phyloP scores from a whole-genome alignment of 2,113 vertebrate genomes.

The Myotis yumanensis region DNA sequence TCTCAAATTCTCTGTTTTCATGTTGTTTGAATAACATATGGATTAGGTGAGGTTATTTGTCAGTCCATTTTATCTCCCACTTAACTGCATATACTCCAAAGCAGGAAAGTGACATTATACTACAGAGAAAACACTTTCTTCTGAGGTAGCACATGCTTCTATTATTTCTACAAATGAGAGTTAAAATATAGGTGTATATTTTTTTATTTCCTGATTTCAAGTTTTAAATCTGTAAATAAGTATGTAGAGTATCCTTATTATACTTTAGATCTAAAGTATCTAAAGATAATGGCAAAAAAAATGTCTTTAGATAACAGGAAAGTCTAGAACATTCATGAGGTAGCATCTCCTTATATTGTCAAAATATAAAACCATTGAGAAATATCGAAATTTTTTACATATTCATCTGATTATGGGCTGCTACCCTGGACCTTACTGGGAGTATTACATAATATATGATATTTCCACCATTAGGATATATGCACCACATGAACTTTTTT shows the following conservation, averaged over 20 bases:
- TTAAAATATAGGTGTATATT: not conserved
- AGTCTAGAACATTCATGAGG: not conserved
- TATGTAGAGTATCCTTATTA: not conserved
- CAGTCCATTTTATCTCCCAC: not conserved
- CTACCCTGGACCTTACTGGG: not conserved
- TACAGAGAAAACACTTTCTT: not conserved
- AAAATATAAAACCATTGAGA: conserved; percentile 26
- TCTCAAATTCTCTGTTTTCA: not conserved
- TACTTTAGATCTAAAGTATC: too few species aligned
- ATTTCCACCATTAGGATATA: not conserved
- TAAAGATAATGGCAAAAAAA: not conserved
- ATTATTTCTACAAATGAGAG: not conserved
- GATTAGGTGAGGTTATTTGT: not conserved
- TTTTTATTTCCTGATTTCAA: not conserved
- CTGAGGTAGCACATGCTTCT: conserved; percentile 11
- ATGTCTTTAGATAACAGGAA: not conserved
- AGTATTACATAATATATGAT: not conserved
- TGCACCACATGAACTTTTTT: not conserved
- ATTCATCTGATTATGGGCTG: not conserved
- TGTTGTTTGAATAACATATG: not conserved
- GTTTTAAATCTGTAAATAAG: not conserved
- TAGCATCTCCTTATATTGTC: not conserved
- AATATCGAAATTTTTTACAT: not conserved
- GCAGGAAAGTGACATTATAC: not conserved
- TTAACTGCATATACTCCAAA: not conserved